Evolutionary conservation across 2,797 vertebrate species (phyloP).

Genomic region (Cyclopterus lumpus): DNA sequence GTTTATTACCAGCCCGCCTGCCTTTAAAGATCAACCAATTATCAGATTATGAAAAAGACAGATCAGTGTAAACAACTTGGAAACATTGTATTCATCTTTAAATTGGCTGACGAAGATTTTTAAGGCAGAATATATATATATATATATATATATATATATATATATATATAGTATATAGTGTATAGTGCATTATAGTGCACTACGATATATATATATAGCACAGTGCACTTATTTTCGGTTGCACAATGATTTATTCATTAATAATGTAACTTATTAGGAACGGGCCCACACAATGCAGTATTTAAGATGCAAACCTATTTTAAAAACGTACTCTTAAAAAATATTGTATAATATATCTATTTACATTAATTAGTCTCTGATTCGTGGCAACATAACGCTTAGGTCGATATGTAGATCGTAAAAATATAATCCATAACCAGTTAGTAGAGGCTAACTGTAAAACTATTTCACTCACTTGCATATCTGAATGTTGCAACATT

Average conservation of each 20-base stretch:
- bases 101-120: not conserved
- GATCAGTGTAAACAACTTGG: not conserved
- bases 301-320: not conserved
- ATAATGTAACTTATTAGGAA: not conserved
- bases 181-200: no score
- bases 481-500: slow-evolving; percentile 16
- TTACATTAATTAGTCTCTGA: not conserved
- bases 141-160: no score
- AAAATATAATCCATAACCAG: not conserved
- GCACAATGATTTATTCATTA: not conserved
- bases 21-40: not conserved
- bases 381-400: not conserved
- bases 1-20: not conserved
- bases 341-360: no score
- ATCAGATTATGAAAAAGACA: not conserved
- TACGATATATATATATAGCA: no score
- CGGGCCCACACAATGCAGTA: not conserved
- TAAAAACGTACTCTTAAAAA: not conserved
- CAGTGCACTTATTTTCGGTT: not conserved
- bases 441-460: not conserved
- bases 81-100: not conserved
- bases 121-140: not conserved
- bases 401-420: not conserved
- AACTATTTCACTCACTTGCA: slow-evolving; percentile 5
- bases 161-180: no score